Conservation (phyloP, 2,888 invertebrate species). For the Lingula anatina region DNA sequence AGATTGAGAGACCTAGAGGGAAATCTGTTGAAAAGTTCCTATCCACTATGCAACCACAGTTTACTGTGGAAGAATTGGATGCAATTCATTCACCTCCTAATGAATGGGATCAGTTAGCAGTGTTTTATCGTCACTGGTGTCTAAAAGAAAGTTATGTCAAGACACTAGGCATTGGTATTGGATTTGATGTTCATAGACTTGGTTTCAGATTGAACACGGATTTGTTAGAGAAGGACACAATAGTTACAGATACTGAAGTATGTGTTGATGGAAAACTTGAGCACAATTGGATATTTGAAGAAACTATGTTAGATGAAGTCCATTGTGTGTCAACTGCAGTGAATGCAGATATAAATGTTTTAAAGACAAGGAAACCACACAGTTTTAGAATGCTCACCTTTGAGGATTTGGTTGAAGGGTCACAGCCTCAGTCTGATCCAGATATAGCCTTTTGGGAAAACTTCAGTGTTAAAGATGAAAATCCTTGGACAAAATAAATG, state of each 20-base stretch:
- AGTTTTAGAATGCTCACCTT: not conserved
- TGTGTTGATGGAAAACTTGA: conserved; percentile 60
- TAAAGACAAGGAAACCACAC: too few relatives aligned
- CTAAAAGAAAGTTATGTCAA: conserved; percentile 93
- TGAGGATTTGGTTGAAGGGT: too few relatives aligned
- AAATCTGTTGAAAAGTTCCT: conserved; percentile 76
- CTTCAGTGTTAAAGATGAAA: too few relatives aligned
- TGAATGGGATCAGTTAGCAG: conserved; percentile 67
- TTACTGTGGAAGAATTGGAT: conserved; percentile 75
- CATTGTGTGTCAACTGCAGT: conserved; percentile 72
- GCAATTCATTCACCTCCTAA: conserved; percentile 57
- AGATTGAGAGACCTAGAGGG: conserved; percentile 64
- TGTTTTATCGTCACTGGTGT: conserved; percentile 84
- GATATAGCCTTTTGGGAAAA: too few relatives aligned
- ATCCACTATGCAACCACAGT: conserved; percentile 78
- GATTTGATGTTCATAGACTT: conserved; percentile 69
- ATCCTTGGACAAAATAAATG: too few relatives aligned
- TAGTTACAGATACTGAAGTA: conserved; percentile 63
- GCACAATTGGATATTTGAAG: conserved; percentile 75
- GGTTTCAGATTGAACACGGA: conserved; percentile 62
- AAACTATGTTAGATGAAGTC: conserved; percentile 68
- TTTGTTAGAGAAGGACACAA: conserved; percentile 8
- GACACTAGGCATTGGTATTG: conserved; percentile 81
- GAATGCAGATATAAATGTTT: too few relatives aligned
- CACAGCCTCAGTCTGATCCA: too few relatives aligned